phyloP scores from a whole-genome alignment of 2,797 vertebrate genomes.

The Lithobates sylvaticus region DNA sequence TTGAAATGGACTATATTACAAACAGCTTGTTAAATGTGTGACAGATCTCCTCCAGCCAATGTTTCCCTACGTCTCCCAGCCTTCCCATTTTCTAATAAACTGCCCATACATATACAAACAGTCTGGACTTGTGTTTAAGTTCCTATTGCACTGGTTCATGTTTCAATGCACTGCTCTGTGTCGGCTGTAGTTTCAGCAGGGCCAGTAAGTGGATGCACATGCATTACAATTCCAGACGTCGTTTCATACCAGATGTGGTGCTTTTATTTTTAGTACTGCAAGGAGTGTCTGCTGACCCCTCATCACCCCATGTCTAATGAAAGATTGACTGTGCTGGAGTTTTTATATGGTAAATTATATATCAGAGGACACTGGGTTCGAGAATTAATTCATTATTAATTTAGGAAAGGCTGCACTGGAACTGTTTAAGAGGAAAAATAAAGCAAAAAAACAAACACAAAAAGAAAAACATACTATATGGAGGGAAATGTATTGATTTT shows the following conservation, averaged over 20 bases:
- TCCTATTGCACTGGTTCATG: conserved; percentile 76
- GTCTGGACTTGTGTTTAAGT: conserved; percentile 81
- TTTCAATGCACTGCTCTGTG: conserved; percentile 74
- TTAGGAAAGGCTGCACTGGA: conserved; percentile 69
- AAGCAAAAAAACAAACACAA: conserved; percentile 69
- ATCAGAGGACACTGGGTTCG: conserved; percentile 73
- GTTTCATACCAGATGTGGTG: conserved; percentile 82
- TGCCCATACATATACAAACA: conserved; percentile 72
- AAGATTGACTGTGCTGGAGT: conserved; percentile 80
- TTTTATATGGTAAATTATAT: conserved; percentile 77
- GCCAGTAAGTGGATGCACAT: conserved; percentile 72
- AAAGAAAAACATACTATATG: conserved; percentile 72
- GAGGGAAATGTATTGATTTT: conserved; percentile 70
- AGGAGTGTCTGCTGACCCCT: conserved; percentile 83
- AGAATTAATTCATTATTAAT: conserved; percentile 80
- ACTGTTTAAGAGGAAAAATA: conserved; percentile 75
- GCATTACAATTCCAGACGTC: conserved; percentile 85
- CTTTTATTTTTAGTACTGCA: conserved; percentile 78
- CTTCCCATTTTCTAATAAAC: conserved; percentile 73
- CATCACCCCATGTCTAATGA: conserved; percentile 84
- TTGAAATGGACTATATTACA: conserved; percentile 71
- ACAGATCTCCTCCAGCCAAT: conserved; percentile 66
- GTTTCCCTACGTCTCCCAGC: conserved; percentile 65
- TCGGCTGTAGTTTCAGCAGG: conserved; percentile 74
- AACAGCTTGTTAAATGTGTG: conserved; percentile 76